Evolutionary conservation across 2,113 vertebrate genomes (phyloP).

Genomic region (Zosterops borbonicus): DNA sequence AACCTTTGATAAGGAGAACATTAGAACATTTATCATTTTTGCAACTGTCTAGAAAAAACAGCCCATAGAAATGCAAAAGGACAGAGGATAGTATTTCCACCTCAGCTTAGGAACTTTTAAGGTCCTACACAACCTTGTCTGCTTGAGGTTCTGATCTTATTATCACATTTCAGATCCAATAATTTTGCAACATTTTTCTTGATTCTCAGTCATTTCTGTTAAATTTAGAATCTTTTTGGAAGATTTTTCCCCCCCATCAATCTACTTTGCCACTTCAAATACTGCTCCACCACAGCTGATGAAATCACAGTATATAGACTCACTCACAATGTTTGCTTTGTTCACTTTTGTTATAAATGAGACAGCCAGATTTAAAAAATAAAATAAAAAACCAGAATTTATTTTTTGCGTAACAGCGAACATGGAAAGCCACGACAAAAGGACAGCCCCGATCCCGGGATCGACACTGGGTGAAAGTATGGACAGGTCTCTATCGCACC

Average conservation of each 20-base stretch:
- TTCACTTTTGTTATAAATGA: not conserved
- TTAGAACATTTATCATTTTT: not conserved
- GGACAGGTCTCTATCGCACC: too few relatives aligned
- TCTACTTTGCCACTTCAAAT: not conserved
- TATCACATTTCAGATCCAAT: not conserved
- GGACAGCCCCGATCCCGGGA: too few relatives aligned
- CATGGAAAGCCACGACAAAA: too few relatives aligned
- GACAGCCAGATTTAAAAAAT: too few relatives aligned
- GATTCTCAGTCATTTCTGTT: not conserved
- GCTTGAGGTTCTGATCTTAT: not conserved
- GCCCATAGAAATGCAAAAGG: not conserved
- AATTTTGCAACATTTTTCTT: not conserved
- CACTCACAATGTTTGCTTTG: not conserved
- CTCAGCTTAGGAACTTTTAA: not conserved
- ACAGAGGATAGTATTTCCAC: too few relatives aligned
- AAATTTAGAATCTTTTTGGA: not conserved
- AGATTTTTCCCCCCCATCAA: not conserved
- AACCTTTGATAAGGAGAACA: not conserved
- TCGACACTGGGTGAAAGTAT: too few relatives aligned
- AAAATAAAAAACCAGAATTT: too few relatives aligned
- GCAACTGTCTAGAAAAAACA: not conserved
- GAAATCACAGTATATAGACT: not conserved
- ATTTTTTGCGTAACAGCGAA: too few relatives aligned
- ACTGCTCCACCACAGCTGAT: not conserved
- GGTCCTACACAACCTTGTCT: not conserved